These are phyloP conservation scores for Salpingus planirostris DNA, from an alignment of 2,888 invertebrate species.

Conservation along the genomic window DNA sequence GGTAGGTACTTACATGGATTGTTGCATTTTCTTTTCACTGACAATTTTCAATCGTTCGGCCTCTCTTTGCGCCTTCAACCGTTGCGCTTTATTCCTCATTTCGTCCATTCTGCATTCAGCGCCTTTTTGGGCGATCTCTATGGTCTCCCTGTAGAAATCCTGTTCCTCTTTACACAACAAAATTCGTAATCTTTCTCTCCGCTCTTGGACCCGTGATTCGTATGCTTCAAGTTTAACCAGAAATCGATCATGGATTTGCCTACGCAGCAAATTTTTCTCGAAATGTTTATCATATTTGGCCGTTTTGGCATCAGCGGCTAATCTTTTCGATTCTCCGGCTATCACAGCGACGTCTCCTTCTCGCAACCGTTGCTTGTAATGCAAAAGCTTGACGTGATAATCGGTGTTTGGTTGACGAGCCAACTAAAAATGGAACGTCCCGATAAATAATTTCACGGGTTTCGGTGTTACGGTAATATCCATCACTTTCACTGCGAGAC, in stretches of 20 bases:
- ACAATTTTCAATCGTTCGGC: conserved; percentile 46
- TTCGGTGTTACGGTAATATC: too few species aligned
- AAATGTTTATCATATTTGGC: conserved; percentile 28
- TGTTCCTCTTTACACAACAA: conserved; percentile 47
- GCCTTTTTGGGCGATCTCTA: conserved; percentile 46
- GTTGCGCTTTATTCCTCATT: conserved; percentile 42
- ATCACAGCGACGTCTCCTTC: conserved; percentile 4
- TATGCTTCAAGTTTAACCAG: conserved; percentile 28
- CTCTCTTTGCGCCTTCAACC: conserved; percentile 44
- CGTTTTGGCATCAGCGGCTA: conserved; percentile 17
- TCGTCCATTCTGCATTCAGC: conserved; percentile 44
- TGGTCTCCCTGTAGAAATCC: conserved; percentile 45
- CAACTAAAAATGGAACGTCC: too few species aligned
- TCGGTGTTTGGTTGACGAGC: conserved; percentile 32
- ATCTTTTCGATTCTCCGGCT: conserved; percentile 9
- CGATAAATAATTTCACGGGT: too few species aligned
- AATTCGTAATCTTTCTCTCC: conserved; percentile 43
- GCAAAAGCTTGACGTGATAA: conserved; percentile 22
- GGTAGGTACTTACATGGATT: conserved; percentile 31
- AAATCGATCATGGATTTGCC: conserved; percentile 28
- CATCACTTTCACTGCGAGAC: too few species aligned
- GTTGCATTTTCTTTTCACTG: conserved; percentile 39
- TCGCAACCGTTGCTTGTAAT: conserved; percentile 25
- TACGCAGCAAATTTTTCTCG: conserved; percentile 23
- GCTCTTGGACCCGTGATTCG: conserved; percentile 30